These are phyloP conservation scores for Tetraneura akinire DNA, from an alignment of 1,140 invertebrate genomes.

Conservation along the genomic window DNA sequence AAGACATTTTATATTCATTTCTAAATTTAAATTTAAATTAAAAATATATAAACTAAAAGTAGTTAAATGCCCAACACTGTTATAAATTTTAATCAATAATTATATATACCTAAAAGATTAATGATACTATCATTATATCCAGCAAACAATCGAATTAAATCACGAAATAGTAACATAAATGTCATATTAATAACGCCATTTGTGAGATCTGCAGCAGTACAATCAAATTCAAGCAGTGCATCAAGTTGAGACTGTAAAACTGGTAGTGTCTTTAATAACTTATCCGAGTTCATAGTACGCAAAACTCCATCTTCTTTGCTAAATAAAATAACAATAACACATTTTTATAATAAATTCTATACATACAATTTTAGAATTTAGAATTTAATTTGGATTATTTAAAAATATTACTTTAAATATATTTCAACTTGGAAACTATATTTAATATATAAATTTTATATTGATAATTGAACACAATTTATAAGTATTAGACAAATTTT, in stretches of 20 bases:
- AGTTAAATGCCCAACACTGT: constrained; percentile 45
- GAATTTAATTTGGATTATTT: too few relatives aligned
- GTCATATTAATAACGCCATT: constrained; percentile 99
- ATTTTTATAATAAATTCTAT: too few relatives aligned
- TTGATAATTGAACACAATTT: too few relatives aligned
- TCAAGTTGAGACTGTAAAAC: constrained; percentile 94
- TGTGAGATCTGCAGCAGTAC: constrained; percentile 91
- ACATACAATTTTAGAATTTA: too few relatives aligned
- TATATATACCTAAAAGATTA: constrained; percentile 80
- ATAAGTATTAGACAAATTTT: too few relatives aligned
- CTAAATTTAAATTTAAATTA: constrained; percentile 35
- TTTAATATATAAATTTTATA: too few relatives aligned
- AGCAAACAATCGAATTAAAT: constrained; percentile 97
- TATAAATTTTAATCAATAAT: background rate
- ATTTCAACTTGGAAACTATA: too few relatives aligned
- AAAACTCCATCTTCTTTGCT: constrained; percentile 96
- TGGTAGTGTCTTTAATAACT: constrained; percentile 94
- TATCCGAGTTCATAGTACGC: constrained; percentile 95
- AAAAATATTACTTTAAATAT: too few relatives aligned
- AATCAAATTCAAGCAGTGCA: constrained; percentile 95
- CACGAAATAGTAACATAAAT: constrained; percentile 97
- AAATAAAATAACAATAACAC: too few relatives aligned
- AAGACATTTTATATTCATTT: constrained; percentile 45
- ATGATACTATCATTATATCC: constrained; percentile 99
- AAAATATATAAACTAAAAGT: background rate